Evolutionary conservation across 2,113 vertebrate genomes (phyloP).

Genomic region (Chionis minor): DNA sequence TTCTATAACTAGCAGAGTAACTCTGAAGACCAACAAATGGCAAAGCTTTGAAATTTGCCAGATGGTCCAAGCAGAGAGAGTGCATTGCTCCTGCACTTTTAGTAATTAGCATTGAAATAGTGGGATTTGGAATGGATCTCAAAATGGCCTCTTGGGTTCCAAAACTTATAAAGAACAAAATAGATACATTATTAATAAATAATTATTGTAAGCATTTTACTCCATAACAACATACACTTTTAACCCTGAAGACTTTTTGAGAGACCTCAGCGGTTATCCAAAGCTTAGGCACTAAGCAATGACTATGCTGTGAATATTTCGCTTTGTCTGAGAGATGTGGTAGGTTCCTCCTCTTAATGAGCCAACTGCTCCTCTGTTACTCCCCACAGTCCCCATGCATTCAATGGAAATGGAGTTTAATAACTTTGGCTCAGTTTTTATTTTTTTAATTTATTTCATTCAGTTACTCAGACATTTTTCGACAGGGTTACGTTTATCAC

Average conservation of each 20-base stretch:
- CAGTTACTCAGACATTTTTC: background rate
- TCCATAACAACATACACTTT: background rate
- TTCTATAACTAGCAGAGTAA: background rate
- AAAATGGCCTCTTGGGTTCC: background rate
- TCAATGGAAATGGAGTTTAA: background rate
- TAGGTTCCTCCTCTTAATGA: background rate
- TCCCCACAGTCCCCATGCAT: background rate
- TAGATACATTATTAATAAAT: background rate
- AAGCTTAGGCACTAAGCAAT: background rate
- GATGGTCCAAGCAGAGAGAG: background rate
- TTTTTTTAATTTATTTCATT: background rate
- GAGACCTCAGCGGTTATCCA: background rate
- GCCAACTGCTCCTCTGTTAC: background rate
- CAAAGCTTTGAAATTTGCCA: constrained; percentile 9
- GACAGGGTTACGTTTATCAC: background rate
- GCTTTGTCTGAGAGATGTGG: background rate
- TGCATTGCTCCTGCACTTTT: background rate
- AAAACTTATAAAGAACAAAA: background rate
- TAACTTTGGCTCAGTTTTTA: background rate
- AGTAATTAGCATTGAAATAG: background rate
- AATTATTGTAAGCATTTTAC: background rate
- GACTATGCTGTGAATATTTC: background rate
- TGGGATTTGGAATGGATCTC: background rate
- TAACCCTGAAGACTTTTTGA: background rate
- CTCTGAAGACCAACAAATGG: background rate